Evolutionary conservation across 2,113 vertebrate species (phyloP).

Genomic region (Petromus typicus): DNA sequence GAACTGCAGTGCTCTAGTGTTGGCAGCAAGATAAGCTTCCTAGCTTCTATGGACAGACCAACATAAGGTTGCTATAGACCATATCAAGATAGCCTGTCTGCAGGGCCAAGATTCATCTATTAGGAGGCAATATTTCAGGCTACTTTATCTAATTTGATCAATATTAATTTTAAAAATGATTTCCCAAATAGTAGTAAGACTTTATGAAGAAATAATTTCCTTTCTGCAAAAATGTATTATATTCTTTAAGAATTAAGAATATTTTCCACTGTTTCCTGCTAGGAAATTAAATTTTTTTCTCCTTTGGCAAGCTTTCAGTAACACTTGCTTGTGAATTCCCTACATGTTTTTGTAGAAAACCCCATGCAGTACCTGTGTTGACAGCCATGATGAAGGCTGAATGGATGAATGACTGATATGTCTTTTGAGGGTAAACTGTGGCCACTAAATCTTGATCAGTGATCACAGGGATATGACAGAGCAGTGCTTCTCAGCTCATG

Average conservation of each 20-base stretch:
- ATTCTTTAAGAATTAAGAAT: background rate
- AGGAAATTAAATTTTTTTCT: background rate
- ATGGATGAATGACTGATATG: too few relatives aligned
- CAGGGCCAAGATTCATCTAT: background rate
- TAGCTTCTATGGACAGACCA: background rate
- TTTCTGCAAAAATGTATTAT: background rate
- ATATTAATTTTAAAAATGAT: background rate
- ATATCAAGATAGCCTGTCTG: background rate
- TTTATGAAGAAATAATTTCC: background rate
- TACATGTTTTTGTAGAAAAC: rapidly evolving
- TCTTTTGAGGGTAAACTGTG: rapidly evolving
- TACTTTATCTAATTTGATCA: background rate
- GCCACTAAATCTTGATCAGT: background rate
- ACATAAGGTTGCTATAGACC: rapidly evolving
- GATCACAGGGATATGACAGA: background rate
- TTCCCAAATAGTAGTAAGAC: background rate
- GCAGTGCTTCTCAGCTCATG: background rate
- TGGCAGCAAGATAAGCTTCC: background rate
- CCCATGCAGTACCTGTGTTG: rapidly evolving
- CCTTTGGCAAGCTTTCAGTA: rapidly evolving
- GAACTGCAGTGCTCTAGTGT: background rate
- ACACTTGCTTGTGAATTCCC: rapidly evolving
- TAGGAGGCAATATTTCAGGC: background rate
- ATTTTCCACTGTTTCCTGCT: background rate
- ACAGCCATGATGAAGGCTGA: background rate